A percentile compares a stretch with the other conserved stretches of the same genome.
Evolutionary conservation across 2,888 invertebrate species (phyloP).

Genomic region (Drosophila multiciliata): DNA sequence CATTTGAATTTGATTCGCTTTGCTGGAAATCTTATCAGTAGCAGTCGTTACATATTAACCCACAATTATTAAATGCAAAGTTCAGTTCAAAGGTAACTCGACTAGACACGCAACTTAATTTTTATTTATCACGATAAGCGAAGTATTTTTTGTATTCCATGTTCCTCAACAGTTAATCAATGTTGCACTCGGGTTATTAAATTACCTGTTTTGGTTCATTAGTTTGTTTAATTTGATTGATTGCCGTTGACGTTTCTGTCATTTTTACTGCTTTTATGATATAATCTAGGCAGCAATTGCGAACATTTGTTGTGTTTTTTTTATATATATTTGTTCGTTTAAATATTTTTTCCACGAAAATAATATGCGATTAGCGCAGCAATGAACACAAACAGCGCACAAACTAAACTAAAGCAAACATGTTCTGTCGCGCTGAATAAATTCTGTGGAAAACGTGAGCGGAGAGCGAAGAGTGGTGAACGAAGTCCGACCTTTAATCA

Average conservation of each 20-base stretch:
- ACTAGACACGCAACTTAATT: background rate
- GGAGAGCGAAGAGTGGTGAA: conserved; percentile 10
- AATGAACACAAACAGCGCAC: conserved; percentile 38
- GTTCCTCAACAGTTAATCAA: conserved; percentile 24
- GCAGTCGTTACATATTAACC: conserved; percentile 15
- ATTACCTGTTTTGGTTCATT: conserved; percentile 61
- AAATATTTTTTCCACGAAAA: background rate
- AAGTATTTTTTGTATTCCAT: background rate
- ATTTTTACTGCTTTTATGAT: conserved; percentile 32
- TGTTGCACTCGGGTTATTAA: conserved; percentile 26
- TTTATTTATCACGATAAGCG: conserved; percentile 28
- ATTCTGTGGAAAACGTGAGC: conserved; percentile 26
- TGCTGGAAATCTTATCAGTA: conserved; percentile 57
- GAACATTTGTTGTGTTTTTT: background rate
- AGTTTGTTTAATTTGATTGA: conserved; percentile 19
- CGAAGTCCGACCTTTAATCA: conserved; percentile 55
- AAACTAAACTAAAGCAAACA: conserved; percentile 58
- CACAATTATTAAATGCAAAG: conserved; percentile 45
- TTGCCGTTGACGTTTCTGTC: conserved; percentile 38
- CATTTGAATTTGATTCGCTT: conserved; percentile 57
- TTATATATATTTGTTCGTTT: conserved; percentile 13
- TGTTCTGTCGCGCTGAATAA: conserved; percentile 44
- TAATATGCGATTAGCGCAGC: conserved; percentile 9
- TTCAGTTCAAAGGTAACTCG: conserved; percentile 42
- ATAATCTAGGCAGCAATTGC: background rate